Base-by-base conservation (phyloP, 2,113 vertebrate species). In the Lampris incognitus region DNA sequence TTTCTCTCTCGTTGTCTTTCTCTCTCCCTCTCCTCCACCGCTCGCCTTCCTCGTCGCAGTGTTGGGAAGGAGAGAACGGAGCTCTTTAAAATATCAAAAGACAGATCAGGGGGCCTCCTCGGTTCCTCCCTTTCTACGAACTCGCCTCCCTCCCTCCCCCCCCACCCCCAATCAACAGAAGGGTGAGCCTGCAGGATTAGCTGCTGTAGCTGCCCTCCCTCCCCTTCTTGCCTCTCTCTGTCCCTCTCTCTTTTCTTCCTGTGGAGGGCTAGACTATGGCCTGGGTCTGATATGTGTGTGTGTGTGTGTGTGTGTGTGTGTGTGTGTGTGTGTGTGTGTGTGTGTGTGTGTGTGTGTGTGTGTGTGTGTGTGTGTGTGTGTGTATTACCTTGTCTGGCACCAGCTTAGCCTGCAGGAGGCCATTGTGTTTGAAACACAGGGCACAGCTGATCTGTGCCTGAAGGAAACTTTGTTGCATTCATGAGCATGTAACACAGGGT, bases 21-120 rank as follows among this genome's bases (percentile, higher is more conserved):
- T 76, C 73, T 73, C 69, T 84, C 81, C 71, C 76, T 81, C 66
- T 74, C 81, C 84, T 76, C 58, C 51, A 55, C 77, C 72, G 77
- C 83, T 67, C n/a, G 93, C 94, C 38, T n/a, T 40, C n/a, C 46
- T 51, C 64, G 60, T 54, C 71, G 82, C 49, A 85, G 80, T 93
- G 89, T 90, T 93, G 75, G 86, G 79, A 86, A 88, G 75, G 85
- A 91, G 85, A 85, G 79, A 86, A 89, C 84, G 85, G 86, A 85
- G 87, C 91, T 92, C 89, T 94, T 94, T 94, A 90, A 91, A 93
- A 94, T 94, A 93, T 94, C 88, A 94, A 94, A 93, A 93, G 89
- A 85, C 82, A 85, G 89, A 92, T 90, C 85, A 85, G 87, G 89
- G 85, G 88, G 88, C 85, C 89, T 87, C 72, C 52, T 61, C 51